phyloP scores from a whole-genome alignment of 1,140 invertebrate species.

The Megathymus violae region DNA sequence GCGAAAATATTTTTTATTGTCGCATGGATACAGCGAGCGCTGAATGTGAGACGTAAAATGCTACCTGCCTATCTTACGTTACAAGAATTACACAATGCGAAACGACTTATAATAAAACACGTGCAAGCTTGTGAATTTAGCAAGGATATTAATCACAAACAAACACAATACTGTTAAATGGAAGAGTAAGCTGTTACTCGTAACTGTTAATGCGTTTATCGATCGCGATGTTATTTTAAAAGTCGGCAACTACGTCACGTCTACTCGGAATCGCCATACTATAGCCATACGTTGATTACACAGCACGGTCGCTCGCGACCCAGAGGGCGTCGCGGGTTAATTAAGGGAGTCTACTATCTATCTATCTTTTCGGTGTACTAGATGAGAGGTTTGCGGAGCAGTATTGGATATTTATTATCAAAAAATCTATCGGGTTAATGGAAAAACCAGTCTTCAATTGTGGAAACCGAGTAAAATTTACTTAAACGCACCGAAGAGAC shows the following conservation, averaged over 20 bases:
- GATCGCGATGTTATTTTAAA: conserved; percentile 43
- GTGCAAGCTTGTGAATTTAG: neutral
- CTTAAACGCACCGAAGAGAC: too few relatives aligned
- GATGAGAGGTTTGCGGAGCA: conserved; percentile 29
- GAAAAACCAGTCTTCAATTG: conserved; percentile 32
- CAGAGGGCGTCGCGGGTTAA: conserved; percentile 20
- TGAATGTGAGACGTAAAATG: conserved; percentile 4
- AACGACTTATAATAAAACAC: conserved; percentile 10
- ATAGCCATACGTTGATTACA: conserved; percentile 33
- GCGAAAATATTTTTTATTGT: conserved; percentile 25
- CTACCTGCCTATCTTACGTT: conserved; percentile 17
- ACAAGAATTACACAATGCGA: conserved; percentile 23
- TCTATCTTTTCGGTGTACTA: conserved; percentile 25
- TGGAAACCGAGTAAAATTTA: conserved; percentile 29
- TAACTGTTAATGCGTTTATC: conserved; percentile 39
- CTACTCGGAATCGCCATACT: conserved; percentile 26
- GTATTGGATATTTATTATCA: conserved; percentile 22
- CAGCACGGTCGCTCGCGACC: too few relatives aligned
- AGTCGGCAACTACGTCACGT: conserved; percentile 48
- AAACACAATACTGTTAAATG: neutral
- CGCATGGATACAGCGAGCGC: conserved; percentile 34
- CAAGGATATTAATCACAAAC: neutral
- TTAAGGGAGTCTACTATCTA: conserved; percentile 30
- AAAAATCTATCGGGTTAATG: conserved; percentile 16
- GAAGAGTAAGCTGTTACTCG: conserved; percentile 20